A percentile compares a stretch with the other conserved stretches of the same genome.
Conservation (phyloP, 2,888 invertebrate genomes). For the Ochropleura plecta region DNA sequence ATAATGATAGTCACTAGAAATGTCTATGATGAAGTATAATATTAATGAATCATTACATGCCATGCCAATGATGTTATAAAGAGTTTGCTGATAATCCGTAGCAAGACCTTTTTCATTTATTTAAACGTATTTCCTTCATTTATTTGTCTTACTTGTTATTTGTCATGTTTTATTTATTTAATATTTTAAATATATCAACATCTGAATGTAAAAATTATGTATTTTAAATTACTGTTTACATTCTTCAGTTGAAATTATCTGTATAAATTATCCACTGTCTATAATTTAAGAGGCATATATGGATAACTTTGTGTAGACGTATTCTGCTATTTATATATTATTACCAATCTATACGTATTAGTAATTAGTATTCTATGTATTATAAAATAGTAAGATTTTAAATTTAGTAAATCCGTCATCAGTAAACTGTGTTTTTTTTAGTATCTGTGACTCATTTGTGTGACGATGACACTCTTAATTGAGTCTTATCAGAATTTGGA, state of each 20-base stretch:
- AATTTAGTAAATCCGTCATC: slow-evolving; percentile 40
- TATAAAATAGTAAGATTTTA: slow-evolving; percentile 15
- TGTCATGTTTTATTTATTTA: neutral
- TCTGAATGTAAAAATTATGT: neutral
- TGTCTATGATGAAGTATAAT: slow-evolving; percentile 4
- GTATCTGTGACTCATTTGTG: too few relatives aligned
- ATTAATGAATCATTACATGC: slow-evolving; percentile 33
- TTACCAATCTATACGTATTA: neutral
- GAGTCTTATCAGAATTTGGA: neutral
- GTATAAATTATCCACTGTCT: neutral
- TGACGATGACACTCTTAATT: neutral
- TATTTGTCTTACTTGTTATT: neutral
- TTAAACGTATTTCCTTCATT: neutral
- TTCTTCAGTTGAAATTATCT: slow-evolving; percentile 17
- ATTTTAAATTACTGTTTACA: neutral
- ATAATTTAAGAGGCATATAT: neutral
- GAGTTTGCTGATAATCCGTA: neutral
- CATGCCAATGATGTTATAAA: slow-evolving; percentile 35
- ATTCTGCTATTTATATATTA: slow-evolving; percentile 6
- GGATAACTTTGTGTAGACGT: neutral
- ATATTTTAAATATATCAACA: neutral
- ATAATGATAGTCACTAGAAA: slow-evolving; percentile 50
- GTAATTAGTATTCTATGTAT: slow-evolving; percentile 26
- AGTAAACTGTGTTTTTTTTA: slow-evolving; percentile 18
- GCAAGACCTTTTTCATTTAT: neutral